These are phyloP conservation scores for Dasyprocta punctata DNA, from an alignment of 2,113 vertebrate genomes.

Conservation along the genomic window DNA sequence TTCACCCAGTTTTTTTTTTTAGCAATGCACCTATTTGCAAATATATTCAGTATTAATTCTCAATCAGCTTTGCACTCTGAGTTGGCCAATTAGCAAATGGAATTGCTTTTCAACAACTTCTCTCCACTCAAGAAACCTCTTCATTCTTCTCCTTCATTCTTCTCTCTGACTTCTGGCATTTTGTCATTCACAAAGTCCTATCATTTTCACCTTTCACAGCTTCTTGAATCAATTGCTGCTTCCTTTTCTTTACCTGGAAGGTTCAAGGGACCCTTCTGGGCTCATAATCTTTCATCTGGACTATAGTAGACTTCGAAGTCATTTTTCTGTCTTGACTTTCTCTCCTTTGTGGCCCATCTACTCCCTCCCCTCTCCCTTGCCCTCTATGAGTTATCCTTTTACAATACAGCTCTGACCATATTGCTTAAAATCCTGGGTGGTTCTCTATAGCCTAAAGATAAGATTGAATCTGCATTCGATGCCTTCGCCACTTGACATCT, in stretches of 20 bases:
- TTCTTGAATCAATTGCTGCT: background rate
- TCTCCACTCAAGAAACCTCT: background rate
- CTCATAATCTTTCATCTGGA: background rate
- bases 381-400: background rate
- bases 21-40: conserved; percentile 14
- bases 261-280: background rate
- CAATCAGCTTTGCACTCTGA: conserved; percentile 26
- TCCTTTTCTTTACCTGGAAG: background rate
- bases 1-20: conserved; percentile 11
- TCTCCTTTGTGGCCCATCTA: background rate
- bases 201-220: background rate
- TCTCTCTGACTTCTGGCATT: background rate
- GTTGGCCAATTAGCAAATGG: background rate
- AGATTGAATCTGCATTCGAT: fast-evolving
- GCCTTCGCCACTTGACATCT: background rate
- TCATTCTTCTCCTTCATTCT: background rate
- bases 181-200: background rate
- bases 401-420: background rate
- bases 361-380: background rate
- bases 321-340: background rate
- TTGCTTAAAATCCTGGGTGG: background rate
- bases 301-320: background rate
- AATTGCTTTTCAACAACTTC: background rate
- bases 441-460: background rate
- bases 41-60: conserved; percentile 55